Conservation (phyloP, 2,797 vertebrate genomes). For the Rhyacichthys aspro region DNA sequence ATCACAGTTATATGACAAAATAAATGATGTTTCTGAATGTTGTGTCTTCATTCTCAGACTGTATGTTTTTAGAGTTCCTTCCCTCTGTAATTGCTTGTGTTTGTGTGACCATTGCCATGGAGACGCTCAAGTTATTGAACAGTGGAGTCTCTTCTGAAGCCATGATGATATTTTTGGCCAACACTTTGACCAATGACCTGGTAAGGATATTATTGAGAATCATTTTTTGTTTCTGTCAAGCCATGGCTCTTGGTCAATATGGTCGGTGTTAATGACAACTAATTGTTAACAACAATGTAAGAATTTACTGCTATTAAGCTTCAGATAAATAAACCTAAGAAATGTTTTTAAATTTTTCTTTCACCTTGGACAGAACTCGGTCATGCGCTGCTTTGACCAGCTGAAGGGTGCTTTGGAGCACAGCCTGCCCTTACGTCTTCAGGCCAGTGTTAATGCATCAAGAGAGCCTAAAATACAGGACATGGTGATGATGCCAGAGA, state of each 20-base stretch:
- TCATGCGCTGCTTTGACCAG: slow-evolving; percentile 84
- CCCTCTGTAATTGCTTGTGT: slow-evolving; percentile 67
- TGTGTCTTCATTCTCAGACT: slow-evolving; percentile 49
- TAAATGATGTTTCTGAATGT: no score
- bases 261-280: no score
- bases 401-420: slow-evolving; percentile 81
- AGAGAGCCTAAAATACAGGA: slow-evolving; percentile 80
- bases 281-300: no score
- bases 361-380: slow-evolving; percentile 77
- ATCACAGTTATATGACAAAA: no score
- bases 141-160: slow-evolving; percentile 18
- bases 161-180: slow-evolving; percentile 45
- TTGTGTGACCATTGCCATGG: slow-evolving; percentile 52
- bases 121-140: slow-evolving; percentile 46
- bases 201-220: slow-evolving; percentile 56
- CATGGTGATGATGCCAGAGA: slow-evolving; percentile 61
- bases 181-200: slow-evolving; percentile 58
- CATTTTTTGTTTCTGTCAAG: no score
- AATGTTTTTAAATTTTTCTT: slow-evolving; percentile 19
- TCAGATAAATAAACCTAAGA: slow-evolving; percentile 5
- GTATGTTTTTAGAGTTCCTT: slow-evolving; percentile 55
- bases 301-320: background rate
- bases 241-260: no score
- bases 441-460: slow-evolving; percentile 55
- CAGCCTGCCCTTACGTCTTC: slow-evolving; percentile 70